Evolutionary conservation across 2,797 vertebrate genomes (phyloP), one percentile per base, ranked within the genome.

Genomic region (Pygocentrus nattereri): DNA sequence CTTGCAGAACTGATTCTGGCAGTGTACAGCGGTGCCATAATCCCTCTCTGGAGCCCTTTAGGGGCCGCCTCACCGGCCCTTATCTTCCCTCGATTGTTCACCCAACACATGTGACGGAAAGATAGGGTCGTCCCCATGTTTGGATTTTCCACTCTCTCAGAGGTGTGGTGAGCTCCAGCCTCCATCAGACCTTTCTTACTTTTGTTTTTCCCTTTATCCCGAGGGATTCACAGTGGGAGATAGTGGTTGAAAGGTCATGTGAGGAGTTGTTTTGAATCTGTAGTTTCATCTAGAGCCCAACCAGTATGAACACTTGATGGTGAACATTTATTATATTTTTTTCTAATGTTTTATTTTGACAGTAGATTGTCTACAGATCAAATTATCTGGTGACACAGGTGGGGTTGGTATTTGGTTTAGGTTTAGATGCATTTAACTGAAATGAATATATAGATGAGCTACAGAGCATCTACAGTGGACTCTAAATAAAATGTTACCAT

Each of bases 81-180:
- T 83, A 88, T 89, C 87, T 82, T 54, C 11, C 74, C 34, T 18
- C 34, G 71, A 80, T 86, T 85, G 84, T 84, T 84, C 47, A 34
- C 72, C 77, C 79, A 23, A 56, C 85, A 77, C 87, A 85, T 88
- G 88, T 81, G 85, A 82, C 50, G 30, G 80, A 61, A 52, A 85
- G 82, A 89, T 88, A 87, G 84, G 68, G 80, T 78, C 73, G 11
- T 75, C 78, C 72, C 52, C 76, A 50, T 83, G 84, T 76, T 80
- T 34, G 74, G 54, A 68, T 71, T 85, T 78, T 85, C 86, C 78
- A 25, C 74, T 27, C 72, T 79, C 61, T 77, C 76, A 58, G 67
- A 74, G 80, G 79, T 83, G 81, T 62, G 71, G 73, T 49, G 31
- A 7, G 23, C 21, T 70, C 54, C 54, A n/a, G 21, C 34, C 71